These are phyloP conservation scores for Pterostichus niger DNA, from an alignment of 2,888 invertebrate species.

Conservation along the genomic window DNA sequence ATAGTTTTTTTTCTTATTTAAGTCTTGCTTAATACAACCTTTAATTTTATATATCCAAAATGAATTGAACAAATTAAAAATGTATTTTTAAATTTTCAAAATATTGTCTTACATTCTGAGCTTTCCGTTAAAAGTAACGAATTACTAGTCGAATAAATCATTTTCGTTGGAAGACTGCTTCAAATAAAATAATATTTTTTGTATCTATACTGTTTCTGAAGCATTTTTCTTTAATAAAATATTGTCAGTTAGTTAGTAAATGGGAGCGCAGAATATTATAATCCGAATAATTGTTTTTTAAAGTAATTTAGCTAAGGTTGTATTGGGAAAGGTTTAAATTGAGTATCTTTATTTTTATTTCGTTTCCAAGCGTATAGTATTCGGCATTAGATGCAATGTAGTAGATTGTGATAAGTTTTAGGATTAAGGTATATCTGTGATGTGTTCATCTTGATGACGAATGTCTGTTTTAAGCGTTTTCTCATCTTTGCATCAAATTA, in stretches of 20 bases:
- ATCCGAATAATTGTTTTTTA: too few species aligned
- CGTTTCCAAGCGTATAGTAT: slow-evolving; percentile 59
- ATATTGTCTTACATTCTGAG: too few species aligned
- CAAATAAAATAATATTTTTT: too few species aligned
- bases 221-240: too few species aligned
- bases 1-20: background rate
- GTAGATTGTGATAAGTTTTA: slow-evolving; percentile 64
- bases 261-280: too few species aligned
- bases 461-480: slow-evolving; percentile 36
- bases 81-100: too few species aligned
- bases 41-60: background rate
- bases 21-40: background rate
- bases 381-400: slow-evolving; percentile 56
- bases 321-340: background rate
- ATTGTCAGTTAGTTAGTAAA: too few species aligned
- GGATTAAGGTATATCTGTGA: slow-evolving; percentile 65
- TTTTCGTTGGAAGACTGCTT: too few species aligned
- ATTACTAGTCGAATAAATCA: too few species aligned
- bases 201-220: too few species aligned
- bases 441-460: slow-evolving; percentile 27
- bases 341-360: slow-evolving; percentile 29
- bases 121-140: too few species aligned
- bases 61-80: background rate
- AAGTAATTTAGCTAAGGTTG: background rate
- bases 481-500: slow-evolving; percentile 12